A percentile compares a stretch with the other conserved stretches of the same genome.
These are phyloP conservation scores for Pristionchus pacificus DNA, from an alignment of 1,140 invertebrate species.

Conservation along the genomic window DNA sequence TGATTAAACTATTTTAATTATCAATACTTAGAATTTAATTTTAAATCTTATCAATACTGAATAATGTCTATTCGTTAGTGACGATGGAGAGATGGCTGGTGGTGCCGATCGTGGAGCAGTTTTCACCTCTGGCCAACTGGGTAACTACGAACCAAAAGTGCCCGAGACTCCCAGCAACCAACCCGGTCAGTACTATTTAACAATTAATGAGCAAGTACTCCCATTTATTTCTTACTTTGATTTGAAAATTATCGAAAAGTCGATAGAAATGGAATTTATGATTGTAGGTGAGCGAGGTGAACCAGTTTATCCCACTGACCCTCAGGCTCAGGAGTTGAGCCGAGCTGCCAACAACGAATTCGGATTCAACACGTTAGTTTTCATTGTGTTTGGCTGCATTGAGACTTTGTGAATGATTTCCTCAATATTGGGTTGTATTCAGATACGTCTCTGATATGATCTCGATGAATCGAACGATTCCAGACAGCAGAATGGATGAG, in stretches of 20 bases:
- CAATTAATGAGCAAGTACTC: not conserved
- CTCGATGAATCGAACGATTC: constrained; percentile 79
- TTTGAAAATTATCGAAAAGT: not conserved
- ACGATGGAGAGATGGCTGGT: constrained; percentile 41
- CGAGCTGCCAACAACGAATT: constrained; percentile 41
- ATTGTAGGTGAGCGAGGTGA: constrained; percentile 48
- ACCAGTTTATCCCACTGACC: constrained; percentile 41
- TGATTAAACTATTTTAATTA: too few species aligned
- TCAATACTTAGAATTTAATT: too few species aligned
- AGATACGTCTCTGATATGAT: constrained; percentile 77
- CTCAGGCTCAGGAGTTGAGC: constrained; percentile 34
- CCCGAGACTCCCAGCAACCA: constrained; percentile 33
- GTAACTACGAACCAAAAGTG: constrained; percentile 48
- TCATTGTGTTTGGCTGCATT: not conserved
- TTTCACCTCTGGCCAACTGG: constrained; percentile 39
- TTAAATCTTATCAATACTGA: too few species aligned
- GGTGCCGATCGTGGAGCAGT: constrained; percentile 45
- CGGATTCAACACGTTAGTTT: constrained; percentile 55
- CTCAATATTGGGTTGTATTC: too few species aligned
- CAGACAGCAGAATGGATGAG: constrained; percentile 71
- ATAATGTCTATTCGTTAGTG: too few species aligned
- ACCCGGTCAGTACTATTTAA: constrained; percentile 39
- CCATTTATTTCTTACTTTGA: not conserved
- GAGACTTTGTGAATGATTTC: too few species aligned
- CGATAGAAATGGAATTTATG: too few species aligned